Evolutionary conservation across 1,140 invertebrate genomes (phyloP).

Genomic region (Holotrichia oblita): DNA sequence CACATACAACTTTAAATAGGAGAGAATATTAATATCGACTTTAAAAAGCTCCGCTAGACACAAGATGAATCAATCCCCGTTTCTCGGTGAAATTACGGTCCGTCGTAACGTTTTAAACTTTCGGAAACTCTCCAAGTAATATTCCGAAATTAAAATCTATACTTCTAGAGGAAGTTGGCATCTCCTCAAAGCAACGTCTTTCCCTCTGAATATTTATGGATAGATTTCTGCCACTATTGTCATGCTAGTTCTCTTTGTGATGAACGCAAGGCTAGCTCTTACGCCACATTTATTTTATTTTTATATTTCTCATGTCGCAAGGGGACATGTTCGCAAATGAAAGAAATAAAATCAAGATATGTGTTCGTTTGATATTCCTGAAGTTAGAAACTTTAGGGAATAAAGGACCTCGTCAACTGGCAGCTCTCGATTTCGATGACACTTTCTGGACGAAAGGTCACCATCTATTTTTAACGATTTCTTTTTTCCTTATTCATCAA

Average conservation of each 20-base stretch:
- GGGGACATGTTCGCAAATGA: neutral
- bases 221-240: neutral
- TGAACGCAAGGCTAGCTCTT: neutral
- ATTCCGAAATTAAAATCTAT: constrained; percentile 27
- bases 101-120: constrained; percentile 4
- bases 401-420: too few relatives aligned
- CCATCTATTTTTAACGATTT: too few relatives aligned
- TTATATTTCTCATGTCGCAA: neutral
- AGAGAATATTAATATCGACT: constrained; percentile 13
- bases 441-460: too few relatives aligned
- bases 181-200: neutral
- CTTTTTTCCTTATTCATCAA: too few relatives aligned
- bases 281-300: neutral
- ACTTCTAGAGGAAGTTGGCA: constrained; percentile 21
- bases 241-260: constrained; percentile 4
- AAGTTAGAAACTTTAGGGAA: too few relatives aligned
- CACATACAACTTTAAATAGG: neutral
- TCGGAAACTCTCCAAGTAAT: constrained; percentile 19
- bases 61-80: neutral
- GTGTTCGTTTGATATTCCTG: too few relatives aligned
- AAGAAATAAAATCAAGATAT: neutral
- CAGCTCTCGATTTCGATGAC: too few relatives aligned
- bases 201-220: neutral
- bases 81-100: constrained; percentile 7
- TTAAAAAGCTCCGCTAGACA: constrained; percentile 8